Base-by-base conservation (phyloP, 2,797 vertebrate species). In the Tauraco hartlaubi region DNA sequence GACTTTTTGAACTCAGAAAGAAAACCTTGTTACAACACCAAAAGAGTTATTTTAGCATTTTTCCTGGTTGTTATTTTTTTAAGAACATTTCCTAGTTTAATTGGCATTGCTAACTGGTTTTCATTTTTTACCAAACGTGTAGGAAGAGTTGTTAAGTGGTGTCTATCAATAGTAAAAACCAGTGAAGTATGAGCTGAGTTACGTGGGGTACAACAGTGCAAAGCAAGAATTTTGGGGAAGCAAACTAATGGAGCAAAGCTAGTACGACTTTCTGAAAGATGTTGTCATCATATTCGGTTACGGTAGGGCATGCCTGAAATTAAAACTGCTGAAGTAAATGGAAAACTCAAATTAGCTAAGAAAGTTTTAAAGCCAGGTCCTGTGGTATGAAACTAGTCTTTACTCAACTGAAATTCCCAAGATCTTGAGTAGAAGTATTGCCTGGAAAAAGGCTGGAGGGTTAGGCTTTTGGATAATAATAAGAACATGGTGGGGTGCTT, bases 251-350 rank as follows among this genome's bases (percentile, higher is more conserved):
- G 21, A 83, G 46, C 6, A 83, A 92, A 92, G 19, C 41, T 71
- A 46, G 22, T 14, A 44, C 1, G 10, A 55, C 85, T 85, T 87
- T 85, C 64, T 85, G 64, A 83, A 83, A 63, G 31, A 71, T 59
- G 35, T 3, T 88, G 22, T 78, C 58, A 43, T 80, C 44, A 2
- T 46, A 72, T 56, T 71, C 33, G 16, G 16, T 77, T 88, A 56
- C 2, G 1, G 33, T 46, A 91, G 21, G 37, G 23, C 20, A 63
- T 77, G 41, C 26, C 41, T 83, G 79, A 85, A 83, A 80, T 68
- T 29, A 54, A 83, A 94, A 94, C 29, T 83, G 56, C 43, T 88
- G 43, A 95, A 90, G 54, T 5, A 91, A 87, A 83, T 35, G 37
- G 49, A 92, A 94, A 83, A 58, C 26, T 61, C 10, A 46, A 44